Conservation (phyloP, 1,140 invertebrate genomes). For the Drosophila malerkotliana region DNA sequence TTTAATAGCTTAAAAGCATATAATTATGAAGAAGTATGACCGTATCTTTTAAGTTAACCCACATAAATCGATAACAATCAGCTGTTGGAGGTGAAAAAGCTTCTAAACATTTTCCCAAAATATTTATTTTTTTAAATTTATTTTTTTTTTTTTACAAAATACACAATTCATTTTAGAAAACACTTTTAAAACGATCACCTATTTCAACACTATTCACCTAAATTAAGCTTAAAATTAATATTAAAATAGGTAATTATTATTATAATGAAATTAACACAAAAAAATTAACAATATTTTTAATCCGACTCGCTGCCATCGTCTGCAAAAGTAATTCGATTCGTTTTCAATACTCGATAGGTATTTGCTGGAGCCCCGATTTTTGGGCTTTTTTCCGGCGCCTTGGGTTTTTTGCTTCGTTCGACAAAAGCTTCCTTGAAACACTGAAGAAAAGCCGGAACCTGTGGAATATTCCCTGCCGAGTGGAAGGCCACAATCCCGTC, state of each 20-base stretch:
- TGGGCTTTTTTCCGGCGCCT: not conserved
- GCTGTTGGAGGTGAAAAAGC: too few relatives aligned
- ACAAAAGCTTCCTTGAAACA: slow-evolving; percentile 26
- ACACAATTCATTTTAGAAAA: not conserved
- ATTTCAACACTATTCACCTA: too few relatives aligned
- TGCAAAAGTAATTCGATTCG: not conserved
- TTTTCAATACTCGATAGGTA: not conserved
- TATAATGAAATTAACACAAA: not conserved
- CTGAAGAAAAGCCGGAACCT: slow-evolving; percentile 47
- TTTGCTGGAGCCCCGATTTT: not conserved
- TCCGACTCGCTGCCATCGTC: slow-evolving; percentile 4
- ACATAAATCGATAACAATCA: too few relatives aligned
- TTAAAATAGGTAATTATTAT: too few relatives aligned
- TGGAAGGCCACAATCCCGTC: slow-evolving; percentile 50
- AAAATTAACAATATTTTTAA: not conserved
- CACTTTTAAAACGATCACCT: too few relatives aligned
- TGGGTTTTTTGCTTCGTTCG: not conserved
- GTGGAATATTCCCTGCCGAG: slow-evolving; percentile 16
- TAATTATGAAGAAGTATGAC: too few relatives aligned
- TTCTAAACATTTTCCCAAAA: not conserved
- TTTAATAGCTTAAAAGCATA: too few relatives aligned
- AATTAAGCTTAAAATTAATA: too few relatives aligned
- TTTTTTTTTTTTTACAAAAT: not conserved
- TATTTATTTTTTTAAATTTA: not conserved
- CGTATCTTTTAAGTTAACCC: too few relatives aligned